Base-by-base conservation (phyloP, 2,797 vertebrate species). In the Enteromius radiatus region DNA sequence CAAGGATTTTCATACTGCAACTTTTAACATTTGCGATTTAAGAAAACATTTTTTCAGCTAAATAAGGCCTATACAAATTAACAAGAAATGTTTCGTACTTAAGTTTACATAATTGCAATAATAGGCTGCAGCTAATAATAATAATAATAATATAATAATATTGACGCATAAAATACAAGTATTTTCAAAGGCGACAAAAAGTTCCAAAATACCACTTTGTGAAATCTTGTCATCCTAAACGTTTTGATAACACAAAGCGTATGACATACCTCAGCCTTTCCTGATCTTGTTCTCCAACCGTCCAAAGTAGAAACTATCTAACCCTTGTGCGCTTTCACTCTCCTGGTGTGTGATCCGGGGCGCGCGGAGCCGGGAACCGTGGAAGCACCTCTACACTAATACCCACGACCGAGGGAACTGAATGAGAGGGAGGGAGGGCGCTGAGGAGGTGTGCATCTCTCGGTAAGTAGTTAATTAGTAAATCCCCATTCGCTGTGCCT, bases 401-500 rank as follows among this genome's bases (percentile, higher is more conserved):
- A 90, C 91, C 91, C 90, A 90, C 91, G 90, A 91, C 90, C 92
- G 88, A 93, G 90, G 90, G 90, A 89, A 91, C 90, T 88, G 87
- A 88, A 82, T 88, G 89, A 89, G 91, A 88, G 91, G 86, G 87
- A 79, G 88, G 88, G 87, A 49, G 83, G 68, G 81, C 5, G 80
- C 61, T 77, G 54, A 54, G 84, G 89, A 86, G 87, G 84, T 71
- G 84, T 86, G 83, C 85, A 78, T 69, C 80, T 68, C 74, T 86
- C 91, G 91, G 91, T 93, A 92, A 93, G 94, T 93, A 94, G 93
- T 95, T 95, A 95, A 95, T 95, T 95, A 95, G 93, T 94, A 94
- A 95, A 95, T 95, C 94, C 94, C 95, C 92, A 94, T 93, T 94
- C 94, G 93, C 93, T 91, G 93, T 91, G 94, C 95, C 95, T 94